These are phyloP conservation scores for Rhaphigaster nebulosa DNA, from an alignment of 2,888 invertebrate species.

Conservation along the genomic window DNA sequence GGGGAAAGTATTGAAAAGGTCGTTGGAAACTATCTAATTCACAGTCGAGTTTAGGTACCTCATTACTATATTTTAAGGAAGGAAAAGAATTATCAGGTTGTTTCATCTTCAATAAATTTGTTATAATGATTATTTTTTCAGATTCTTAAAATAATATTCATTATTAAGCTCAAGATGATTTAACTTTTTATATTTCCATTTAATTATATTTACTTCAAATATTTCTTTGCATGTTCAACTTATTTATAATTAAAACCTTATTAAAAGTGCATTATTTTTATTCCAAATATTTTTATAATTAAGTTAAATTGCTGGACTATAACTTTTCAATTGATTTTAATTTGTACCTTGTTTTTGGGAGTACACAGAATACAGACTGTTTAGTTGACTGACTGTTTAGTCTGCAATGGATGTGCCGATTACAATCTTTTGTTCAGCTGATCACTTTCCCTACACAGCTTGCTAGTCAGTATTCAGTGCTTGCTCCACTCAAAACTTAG, in stretches of 20 bases:
- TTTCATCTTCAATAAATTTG: not conserved
- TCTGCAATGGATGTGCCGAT: no score
- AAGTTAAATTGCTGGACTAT: not conserved
- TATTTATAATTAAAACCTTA: not conserved
- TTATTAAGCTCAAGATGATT: not conserved
- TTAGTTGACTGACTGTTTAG: no score
- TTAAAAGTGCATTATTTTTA: not conserved
- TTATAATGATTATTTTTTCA: not conserved
- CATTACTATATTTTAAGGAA: no score
- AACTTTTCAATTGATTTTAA: not conserved
- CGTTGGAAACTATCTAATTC: no score
- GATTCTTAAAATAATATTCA: not conserved
- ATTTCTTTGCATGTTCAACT: not conserved
- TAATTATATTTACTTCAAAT: not conserved
- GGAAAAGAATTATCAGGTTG: not conserved
- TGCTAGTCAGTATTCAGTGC: no score
- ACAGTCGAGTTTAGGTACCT: no score
- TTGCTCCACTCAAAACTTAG: no score
- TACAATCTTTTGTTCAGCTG: no score
- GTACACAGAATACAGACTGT: no score
- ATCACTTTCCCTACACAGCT: no score
- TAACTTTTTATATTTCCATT: not conserved
- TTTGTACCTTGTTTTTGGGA: not conserved
- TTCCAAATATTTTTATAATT: not conserved
- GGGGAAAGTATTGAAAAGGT: no score